These are phyloP conservation scores for Caretta caretta DNA, from an alignment of 2,113 vertebrate genomes.

Conservation along the genomic window DNA sequence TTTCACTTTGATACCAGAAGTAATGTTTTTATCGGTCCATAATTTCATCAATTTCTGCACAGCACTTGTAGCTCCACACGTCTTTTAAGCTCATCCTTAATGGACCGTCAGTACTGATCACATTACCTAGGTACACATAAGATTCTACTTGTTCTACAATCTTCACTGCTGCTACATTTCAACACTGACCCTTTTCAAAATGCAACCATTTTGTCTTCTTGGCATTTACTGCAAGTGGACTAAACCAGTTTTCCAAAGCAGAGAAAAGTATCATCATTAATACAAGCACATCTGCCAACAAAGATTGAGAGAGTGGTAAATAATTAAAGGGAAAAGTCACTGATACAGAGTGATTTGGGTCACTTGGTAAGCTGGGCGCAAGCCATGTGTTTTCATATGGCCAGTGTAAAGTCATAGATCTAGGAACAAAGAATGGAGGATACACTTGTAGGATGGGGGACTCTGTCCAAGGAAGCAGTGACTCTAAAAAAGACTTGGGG, in stretches of 20 bases:
- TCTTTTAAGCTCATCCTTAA: neutral
- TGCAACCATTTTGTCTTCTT: neutral
- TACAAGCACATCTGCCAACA: neutral
- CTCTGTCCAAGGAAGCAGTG: neutral
- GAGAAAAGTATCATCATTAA: neutral
- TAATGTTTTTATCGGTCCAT: neutral
- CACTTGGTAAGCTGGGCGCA: neutral
- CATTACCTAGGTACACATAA: neutral
- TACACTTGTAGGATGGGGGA: neutral
- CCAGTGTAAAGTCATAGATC: neutral
- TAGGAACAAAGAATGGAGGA: neutral
- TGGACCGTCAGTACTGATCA: neutral
- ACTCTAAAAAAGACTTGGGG: neutral
- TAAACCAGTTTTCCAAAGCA: neutral
- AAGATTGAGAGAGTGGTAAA: neutral
- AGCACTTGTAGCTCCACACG: too few relatives aligned
- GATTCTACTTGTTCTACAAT: neutral
- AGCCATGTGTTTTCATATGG: neutral
- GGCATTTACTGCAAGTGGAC: neutral
- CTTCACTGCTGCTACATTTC: neutral
- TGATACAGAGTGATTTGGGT: neutral
- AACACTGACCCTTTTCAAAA: neutral
- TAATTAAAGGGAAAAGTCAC: neutral
- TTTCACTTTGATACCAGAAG: neutral
- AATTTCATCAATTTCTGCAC: neutral